Evolutionary conservation across 2,797 vertebrate genomes (phyloP).

Genomic region (Alosa sapidissima): DNA sequence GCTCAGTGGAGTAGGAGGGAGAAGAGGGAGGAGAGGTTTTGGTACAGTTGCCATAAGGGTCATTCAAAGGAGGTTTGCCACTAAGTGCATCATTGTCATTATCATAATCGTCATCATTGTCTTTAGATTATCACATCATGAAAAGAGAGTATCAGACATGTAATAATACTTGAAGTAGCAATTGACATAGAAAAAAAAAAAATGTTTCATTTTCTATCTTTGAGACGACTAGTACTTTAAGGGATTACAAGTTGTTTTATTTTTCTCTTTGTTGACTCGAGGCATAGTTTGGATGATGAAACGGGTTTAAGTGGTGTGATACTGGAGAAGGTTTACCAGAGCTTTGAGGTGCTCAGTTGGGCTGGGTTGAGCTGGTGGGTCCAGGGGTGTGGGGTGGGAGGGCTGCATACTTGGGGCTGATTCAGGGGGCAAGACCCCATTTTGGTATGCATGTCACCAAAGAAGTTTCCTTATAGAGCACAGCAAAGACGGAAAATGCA

Average conservation of each 20-base stretch:
- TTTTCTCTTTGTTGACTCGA: constrained; percentile 45
- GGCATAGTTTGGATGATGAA: constrained; percentile 25
- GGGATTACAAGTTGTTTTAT: constrained; percentile 43
- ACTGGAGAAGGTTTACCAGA: neutral
- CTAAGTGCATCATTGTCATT: constrained; percentile 70
- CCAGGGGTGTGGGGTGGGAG: neutral
- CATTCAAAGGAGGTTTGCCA: constrained; percentile 63
- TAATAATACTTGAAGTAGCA: constrained; percentile 63
- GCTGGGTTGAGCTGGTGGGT: neutral
- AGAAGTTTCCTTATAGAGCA: neutral
- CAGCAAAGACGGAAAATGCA: neutral
- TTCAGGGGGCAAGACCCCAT: neutral
- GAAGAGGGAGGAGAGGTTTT: constrained; percentile 52
- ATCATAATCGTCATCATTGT: constrained; percentile 51
- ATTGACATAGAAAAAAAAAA: constrained; percentile 50
- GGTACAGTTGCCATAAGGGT: constrained; percentile 62
- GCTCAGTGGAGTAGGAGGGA: constrained; percentile 39
- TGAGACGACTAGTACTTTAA: constrained; percentile 52
- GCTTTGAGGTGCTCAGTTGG: neutral
- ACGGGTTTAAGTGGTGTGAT: neutral
- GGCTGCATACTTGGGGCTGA: neutral
- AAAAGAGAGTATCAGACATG: constrained; percentile 68
- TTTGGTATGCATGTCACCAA: neutral
- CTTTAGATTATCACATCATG: constrained; percentile 76
- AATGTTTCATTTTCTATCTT: constrained; percentile 40